Conservation (phyloP, 2,113 vertebrate species). For the Antidorcas marsupialis region DNA sequence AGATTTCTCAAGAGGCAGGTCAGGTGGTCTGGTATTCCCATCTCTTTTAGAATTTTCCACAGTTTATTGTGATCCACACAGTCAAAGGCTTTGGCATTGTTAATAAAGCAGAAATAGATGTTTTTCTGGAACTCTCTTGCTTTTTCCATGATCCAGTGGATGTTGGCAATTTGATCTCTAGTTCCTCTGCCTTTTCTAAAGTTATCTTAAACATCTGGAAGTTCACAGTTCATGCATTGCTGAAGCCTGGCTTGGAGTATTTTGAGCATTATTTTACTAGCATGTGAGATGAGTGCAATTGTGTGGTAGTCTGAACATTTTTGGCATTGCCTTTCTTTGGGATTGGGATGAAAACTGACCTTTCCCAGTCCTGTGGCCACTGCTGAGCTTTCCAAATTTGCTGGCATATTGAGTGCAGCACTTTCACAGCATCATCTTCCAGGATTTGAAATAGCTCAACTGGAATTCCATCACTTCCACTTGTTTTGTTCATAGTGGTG, state of each 20-base stretch:
- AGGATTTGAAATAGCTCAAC: background rate
- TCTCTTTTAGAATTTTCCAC: background rate
- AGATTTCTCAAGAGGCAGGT: background rate
- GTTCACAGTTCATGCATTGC: background rate
- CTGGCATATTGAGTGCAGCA: background rate
- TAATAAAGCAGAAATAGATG: background rate
- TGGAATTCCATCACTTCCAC: background rate
- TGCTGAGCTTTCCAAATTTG: background rate
- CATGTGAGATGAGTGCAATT: background rate
- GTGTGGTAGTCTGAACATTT: background rate
- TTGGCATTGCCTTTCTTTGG: background rate
- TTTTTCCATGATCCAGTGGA: background rate
- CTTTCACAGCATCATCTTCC: background rate
- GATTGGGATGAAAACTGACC: background rate
- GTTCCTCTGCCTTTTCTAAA: background rate
- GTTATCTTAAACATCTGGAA: background rate
- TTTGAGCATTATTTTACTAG: background rate
- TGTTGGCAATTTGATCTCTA: background rate
- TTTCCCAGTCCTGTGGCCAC: background rate
- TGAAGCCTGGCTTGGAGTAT: background rate
- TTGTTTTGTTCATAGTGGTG: accelerated
- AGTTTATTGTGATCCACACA: background rate
- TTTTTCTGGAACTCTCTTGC: background rate
- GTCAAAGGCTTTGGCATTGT: background rate
- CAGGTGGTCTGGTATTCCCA: background rate